A percentile compares a stretch with the other conserved stretches of the same genome.
Evolutionary conservation across 2,888 invertebrate species (phyloP).

Genomic region (Oxyscelio sp.): DNA sequence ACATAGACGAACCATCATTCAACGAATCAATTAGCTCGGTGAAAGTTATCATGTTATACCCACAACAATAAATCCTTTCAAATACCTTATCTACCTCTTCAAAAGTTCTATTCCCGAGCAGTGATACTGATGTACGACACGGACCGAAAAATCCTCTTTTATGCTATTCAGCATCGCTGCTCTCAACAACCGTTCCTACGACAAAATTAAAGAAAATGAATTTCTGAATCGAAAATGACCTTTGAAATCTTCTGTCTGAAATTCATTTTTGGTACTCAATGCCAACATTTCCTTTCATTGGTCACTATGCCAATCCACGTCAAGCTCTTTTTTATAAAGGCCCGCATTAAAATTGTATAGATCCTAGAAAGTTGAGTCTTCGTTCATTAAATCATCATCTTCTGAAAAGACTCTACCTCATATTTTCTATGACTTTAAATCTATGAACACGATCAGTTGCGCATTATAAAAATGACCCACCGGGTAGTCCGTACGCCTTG

Average conservation of each 20-base stretch:
- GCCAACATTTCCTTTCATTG: background rate
- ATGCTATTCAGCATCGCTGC: background rate
- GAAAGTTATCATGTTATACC: background rate
- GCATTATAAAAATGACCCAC: slow-evolving; percentile 39
- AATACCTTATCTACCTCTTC: background rate
- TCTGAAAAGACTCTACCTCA: slow-evolving; percentile 48
- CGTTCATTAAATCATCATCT: slow-evolving; percentile 40
- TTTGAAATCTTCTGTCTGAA: background rate
- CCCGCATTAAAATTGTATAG: slow-evolving; percentile 24
- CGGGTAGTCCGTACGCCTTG: slow-evolving; percentile 47
- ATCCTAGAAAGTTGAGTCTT: slow-evolving; percentile 21
- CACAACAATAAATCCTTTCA: background rate
- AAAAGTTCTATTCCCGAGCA: background rate
- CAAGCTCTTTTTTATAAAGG: slow-evolving; percentile 9
- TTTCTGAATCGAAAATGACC: background rate
- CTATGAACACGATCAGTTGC: slow-evolving; percentile 23
- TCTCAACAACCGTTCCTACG: background rate
- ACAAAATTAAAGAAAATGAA: background rate
- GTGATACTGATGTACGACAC: background rate
- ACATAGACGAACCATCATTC: background rate
- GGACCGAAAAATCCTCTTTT: background rate
- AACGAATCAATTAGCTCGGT: background rate
- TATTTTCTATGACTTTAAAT: slow-evolving; percentile 30
- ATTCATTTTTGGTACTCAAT: background rate
- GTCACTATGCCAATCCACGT: background rate